Percentiles rank a stretch among this genome's conserved stretches.
phyloP scores from a whole-genome alignment of 2,113 vertebrate genomes.

The Pterocles orientalis region DNA sequence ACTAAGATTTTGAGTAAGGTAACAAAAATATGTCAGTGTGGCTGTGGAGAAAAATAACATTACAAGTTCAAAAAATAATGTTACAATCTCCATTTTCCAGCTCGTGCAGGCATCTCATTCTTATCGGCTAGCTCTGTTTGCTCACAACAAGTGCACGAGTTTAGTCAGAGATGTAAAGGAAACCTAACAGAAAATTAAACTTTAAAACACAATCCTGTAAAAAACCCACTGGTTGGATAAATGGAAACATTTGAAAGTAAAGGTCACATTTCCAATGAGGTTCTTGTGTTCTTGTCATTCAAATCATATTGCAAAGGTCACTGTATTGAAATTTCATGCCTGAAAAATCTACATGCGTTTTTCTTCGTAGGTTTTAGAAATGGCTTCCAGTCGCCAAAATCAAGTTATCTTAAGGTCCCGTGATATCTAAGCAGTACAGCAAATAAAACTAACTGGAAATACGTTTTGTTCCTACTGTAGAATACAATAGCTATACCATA shows the following conservation, averaged over 20 bases:
- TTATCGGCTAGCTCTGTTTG: neutral
- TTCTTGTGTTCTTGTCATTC: conserved; percentile 13
- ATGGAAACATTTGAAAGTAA: neutral
- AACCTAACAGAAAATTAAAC: neutral
- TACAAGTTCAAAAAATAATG: neutral
- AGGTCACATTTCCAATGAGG: neutral
- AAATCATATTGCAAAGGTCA: neutral
- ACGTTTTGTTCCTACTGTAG: neutral
- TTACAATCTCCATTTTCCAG: neutral
- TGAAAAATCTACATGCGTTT: neutral
- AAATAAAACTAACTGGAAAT: neutral
- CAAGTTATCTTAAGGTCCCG: neutral
- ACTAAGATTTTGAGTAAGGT: neutral
- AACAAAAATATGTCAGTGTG: neutral
- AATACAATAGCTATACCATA: neutral
- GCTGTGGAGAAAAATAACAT: neutral
- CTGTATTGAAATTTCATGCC: conserved; percentile 22
- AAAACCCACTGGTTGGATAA: neutral
- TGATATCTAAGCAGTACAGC: neutral
- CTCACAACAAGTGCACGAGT: neutral
- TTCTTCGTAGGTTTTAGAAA: neutral
- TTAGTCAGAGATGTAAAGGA: neutral
- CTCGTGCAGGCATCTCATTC: neutral
- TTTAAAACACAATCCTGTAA: neutral
- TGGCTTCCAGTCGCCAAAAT: neutral